Evolutionary conservation across 2,797 vertebrate species (phyloP).

Genomic region (Notamacropus eugenii): DNA sequence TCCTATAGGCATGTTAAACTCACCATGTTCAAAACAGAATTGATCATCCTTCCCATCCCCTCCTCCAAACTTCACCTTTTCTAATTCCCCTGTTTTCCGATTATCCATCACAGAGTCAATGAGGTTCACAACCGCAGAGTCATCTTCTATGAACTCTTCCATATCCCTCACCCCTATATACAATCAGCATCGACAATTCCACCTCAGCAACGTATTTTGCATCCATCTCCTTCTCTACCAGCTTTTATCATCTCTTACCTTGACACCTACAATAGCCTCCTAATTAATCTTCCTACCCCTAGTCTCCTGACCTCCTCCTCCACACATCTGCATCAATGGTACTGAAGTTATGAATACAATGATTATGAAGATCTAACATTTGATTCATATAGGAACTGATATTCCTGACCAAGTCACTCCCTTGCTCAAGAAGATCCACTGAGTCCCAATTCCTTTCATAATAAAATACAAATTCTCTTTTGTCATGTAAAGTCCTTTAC

Average conservation of each 20-base stretch:
- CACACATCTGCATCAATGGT: neutral
- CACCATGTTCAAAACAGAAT: neutral
- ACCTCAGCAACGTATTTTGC: neutral
- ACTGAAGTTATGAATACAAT: no score
- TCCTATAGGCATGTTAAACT: neutral
- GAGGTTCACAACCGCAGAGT: neutral
- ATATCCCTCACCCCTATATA: neutral
- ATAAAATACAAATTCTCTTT: neutral
- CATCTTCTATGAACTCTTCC: neutral
- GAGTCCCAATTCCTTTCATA: neutral
- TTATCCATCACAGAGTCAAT: neutral
- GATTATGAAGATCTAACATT: no score
- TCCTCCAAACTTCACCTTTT: neutral
- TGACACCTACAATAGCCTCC: neutral
- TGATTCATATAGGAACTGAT: neutral
- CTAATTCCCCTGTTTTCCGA: neutral
- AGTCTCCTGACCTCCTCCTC: neutral
- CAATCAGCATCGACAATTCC: neutral
- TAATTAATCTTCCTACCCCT: neutral
- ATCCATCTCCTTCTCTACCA: neutral
- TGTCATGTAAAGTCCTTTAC: neutral
- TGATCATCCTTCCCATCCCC: neutral
- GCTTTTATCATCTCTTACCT: neutral
- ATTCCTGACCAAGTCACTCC: neutral
- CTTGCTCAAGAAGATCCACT: neutral